These are phyloP conservation scores for Bicyclus anynana DNA, from an alignment of 1,140 invertebrate species.

Conservation along the genomic window DNA sequence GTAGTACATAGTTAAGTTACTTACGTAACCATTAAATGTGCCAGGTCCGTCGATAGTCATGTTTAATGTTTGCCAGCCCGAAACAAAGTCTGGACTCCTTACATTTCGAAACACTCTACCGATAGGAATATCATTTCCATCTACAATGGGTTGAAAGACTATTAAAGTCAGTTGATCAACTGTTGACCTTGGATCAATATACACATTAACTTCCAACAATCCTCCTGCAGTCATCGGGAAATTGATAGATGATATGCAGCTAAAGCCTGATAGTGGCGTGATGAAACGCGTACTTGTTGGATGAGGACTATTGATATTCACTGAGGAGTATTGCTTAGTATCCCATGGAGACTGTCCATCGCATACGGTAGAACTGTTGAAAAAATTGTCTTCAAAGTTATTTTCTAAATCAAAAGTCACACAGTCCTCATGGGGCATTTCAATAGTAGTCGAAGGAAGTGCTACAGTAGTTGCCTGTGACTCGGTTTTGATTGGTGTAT, in stretches of 20 bases:
- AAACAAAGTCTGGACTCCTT: not conserved
- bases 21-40: not conserved
- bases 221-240: not conserved
- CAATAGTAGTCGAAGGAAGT: not conserved
- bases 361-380: not conserved
- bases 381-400: not conserved
- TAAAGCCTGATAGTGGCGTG: not conserved
- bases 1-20: not conserved
- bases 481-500: not conserved
- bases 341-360: not conserved
- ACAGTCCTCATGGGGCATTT: conserved; percentile 7
- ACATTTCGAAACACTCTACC: not conserved
- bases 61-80: not conserved
- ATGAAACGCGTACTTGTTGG: not conserved
- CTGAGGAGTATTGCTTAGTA: conserved; percentile 11
- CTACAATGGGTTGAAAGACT: not conserved
- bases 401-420: conserved; percentile 21
- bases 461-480: not conserved
- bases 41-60: not conserved
- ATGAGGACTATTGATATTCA: conserved; percentile 19
- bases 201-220: not conserved
- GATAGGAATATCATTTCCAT: not conserved
- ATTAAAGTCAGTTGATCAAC: not conserved
- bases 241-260: not conserved
- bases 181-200: not conserved